Evolutionary conservation across 2,888 invertebrate genomes (phyloP).

Genomic region (Gastracanthus pulcherrimus): DNA sequence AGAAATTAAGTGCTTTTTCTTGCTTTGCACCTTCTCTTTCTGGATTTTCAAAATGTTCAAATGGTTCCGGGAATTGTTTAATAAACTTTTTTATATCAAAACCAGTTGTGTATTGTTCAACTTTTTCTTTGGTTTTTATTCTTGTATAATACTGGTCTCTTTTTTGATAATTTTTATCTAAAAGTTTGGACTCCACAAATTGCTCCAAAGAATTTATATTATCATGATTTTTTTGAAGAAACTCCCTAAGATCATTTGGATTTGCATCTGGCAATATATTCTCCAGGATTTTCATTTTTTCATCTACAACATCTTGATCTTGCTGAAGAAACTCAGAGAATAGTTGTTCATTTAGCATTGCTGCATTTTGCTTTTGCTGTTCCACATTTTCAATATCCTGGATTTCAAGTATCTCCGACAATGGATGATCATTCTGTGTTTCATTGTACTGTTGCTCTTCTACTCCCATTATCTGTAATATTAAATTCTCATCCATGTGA

Average conservation of each 20-base stretch:
- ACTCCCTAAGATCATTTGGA: constrained; percentile 65
- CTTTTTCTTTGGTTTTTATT: not conserved
- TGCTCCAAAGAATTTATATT: constrained; percentile 59
- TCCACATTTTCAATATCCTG: constrained; percentile 3
- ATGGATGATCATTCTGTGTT: not conserved
- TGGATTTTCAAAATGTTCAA: constrained; percentile 68
- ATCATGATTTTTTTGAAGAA: constrained; percentile 52
- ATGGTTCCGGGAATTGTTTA: constrained; percentile 77
- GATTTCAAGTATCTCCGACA: constrained; percentile 14
- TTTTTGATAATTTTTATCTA: constrained; percentile 67
- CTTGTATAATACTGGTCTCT: constrained; percentile 43
- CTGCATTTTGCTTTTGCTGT: constrained; percentile 56
- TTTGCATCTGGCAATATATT: constrained; percentile 73
- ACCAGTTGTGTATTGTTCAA: constrained; percentile 75
- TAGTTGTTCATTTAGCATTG: constrained; percentile 17
- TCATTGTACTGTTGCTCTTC: not conserved
- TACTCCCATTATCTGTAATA: not conserved
- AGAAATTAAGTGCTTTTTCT: constrained; percentile 61
- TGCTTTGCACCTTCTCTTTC: constrained; percentile 51
- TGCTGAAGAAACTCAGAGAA: constrained; percentile 24
- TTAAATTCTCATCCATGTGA: not conserved
- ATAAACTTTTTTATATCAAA: constrained; percentile 77
- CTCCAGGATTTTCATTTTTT: constrained; percentile 62
- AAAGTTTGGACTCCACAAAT: constrained; percentile 65
- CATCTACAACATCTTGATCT: constrained; percentile 47